A percentile compares a stretch with the other conserved stretches of the same genome.
Evolutionary conservation across 2,113 vertebrate genomes (phyloP).

Genomic region (Embiotoca jacksoni): DNA sequence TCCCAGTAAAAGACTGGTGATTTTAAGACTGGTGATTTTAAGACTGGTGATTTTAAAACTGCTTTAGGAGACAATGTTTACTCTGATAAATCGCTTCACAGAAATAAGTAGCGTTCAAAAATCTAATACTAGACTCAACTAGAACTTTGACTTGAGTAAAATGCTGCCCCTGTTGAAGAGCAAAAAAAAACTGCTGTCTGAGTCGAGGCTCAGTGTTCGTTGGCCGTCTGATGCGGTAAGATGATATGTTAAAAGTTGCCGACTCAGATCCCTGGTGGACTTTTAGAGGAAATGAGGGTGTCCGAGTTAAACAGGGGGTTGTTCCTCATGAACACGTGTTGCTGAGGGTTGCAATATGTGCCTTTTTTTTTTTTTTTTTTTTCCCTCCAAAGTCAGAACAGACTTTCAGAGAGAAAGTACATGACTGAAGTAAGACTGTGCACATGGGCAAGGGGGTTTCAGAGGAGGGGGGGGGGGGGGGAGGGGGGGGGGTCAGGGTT

Average conservation of each 20-base stretch:
- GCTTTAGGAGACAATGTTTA: too few species aligned
- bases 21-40: background rate
- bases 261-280: conserved; percentile 20
- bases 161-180: background rate
- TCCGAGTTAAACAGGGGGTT: conserved; percentile 21
- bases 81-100: conserved; percentile 20
- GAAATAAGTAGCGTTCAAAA: background rate
- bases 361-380: conserved; percentile 41
- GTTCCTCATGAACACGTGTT: conserved; percentile 15
- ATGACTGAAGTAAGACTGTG: conserved; percentile 6
- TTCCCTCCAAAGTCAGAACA: background rate
- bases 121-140: too few species aligned
- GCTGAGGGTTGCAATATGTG: conserved; percentile 51
- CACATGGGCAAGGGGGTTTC: too few species aligned
- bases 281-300: conserved; percentile 22
- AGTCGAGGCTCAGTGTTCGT: background rate
- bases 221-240: conserved; percentile 17
- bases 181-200: background rate
- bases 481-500: conserved; percentile 7
- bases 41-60: background rate
- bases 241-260: conserved; percentile 34
- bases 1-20: conserved; percentile 4
- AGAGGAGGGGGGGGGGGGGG: background rate
- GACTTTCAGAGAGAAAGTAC: too few species aligned
- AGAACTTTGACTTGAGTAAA: conserved; percentile 2